Evolutionary conservation across 1,140 invertebrate genomes (phyloP), one percentile per base, ranked within the genome.

Genomic region (Cyclargus thomasi): DNA sequence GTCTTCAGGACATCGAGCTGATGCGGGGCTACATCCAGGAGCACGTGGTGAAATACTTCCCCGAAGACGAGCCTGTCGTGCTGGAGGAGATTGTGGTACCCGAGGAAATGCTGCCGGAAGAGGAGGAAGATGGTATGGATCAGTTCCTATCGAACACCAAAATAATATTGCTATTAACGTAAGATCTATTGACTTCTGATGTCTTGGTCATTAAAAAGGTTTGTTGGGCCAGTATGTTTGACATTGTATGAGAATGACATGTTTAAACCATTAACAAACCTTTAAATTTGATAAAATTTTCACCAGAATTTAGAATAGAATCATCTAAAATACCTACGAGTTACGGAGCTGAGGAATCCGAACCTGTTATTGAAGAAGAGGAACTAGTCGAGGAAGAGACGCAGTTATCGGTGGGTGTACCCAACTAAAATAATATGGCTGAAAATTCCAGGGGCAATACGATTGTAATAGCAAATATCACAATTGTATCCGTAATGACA

Each of bases 81-180:
- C 74, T 90, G 1, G 87, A 88, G 29, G 87, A 90, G 65, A 84
- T 88, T 11, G 85, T 88, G 7, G 53, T 90, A 3, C 76, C 78
- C 0, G 85, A 90, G 23, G 83, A 85, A 7, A 67, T 71, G 1
- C 75, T 68, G 21, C 66, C 53, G 0, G 74, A 55, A 4, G 82
- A 80, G 21, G 82, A 82, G 29, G 83, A 86, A 65, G 78, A 83
- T 47, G 79, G 81, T 82, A 70, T 65, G 18, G 8, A 39, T 6
- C 36, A 6, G 11, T 23, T 23, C 23, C 23, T 23, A 23, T 23
- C 23, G 6, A 23, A 23, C 23, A 23, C 2, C 23, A 23, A 23
- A 23, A 23, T 23, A 23, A 2, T 23, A 23, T 2, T n/a, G n/a
- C n/a, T n/a, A n/a, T n/a, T n/a, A n/a, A n/a, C n/a, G n/a, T n/a